Base-by-base conservation (phyloP, 1,140 invertebrate species). In the Steinernema khuongi region DNA sequence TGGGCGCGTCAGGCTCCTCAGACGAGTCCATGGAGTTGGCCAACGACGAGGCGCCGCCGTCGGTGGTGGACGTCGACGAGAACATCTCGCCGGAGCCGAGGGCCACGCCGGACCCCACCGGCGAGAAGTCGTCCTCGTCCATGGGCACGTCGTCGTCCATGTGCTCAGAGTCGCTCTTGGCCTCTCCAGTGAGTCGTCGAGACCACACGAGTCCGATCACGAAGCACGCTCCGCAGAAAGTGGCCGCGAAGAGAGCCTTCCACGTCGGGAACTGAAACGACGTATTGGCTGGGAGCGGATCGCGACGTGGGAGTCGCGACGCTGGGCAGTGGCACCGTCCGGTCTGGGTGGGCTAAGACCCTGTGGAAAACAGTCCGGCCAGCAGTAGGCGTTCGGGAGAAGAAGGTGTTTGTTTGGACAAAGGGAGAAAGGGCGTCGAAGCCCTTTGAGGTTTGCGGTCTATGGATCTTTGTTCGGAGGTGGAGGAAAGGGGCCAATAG, bases 211-310 rank as follows among this genome's bases (percentile, higher is more conserved):
- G 26, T 60, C 50, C 50, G 50, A 60, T 26, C 26, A 60, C 50
- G 50, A 60, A 7, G 50, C 14, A 60, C 22, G 50, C 50, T 60
- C 50, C 50, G 26, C 50, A 60, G 50, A 60, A 60, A 60, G 50
- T 26, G 4, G 50, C 50, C 50, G 50, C 50, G 50, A 60, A 60
- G 4, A 60, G 7, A 11, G 50, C 7, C 50, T 60, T 60, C 50
- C 50, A 60, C 50, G 50, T 60, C 50, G 50, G 50, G 26, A 60
- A 60, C 50, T 60, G 50, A 60, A 60, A 60, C 50, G 14, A 60
- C 14, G 50, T n/a, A 60, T 14, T 60, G n/a, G 36, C 7, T 60
- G 50, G 4, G 50, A n/a, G 14, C 2, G 22, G 26, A 17, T n/a
- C 7, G 50, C 4, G 50, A 60, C 7, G n/a, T 11, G n/a, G n/a